Conservation (phyloP, 2,888 invertebrate genomes). For the Acronicta alni region DNA sequence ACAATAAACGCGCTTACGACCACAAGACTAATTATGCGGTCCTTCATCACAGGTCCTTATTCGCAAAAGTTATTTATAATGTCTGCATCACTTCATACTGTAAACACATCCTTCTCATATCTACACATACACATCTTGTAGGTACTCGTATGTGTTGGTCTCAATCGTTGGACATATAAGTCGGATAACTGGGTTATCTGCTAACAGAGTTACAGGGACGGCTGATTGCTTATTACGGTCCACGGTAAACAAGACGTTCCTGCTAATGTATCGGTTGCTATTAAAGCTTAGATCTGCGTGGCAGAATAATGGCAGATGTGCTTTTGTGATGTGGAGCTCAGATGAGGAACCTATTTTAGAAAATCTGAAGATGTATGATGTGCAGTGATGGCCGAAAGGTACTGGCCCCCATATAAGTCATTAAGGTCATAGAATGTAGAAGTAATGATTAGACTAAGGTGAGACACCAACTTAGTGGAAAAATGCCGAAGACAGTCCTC, state of each 20-base stretch:
- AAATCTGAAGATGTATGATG: too few species aligned
- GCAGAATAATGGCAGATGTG: not conserved
- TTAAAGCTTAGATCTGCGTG: conserved; percentile 6
- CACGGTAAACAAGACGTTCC: conserved; percentile 32
- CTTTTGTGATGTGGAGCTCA: not conserved
- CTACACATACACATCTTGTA: conserved; percentile 2
- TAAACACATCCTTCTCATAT: not conserved
- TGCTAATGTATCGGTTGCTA: conserved; percentile 33
- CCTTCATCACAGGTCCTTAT: too few species aligned
- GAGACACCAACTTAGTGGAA: too few species aligned
- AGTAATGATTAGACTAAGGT: too few species aligned
- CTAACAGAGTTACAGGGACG: conserved; percentile 30
- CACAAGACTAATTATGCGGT: too few species aligned
- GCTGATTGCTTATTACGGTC: conserved; percentile 44
- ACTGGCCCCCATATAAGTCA: too few species aligned
- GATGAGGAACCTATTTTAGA: not conserved
- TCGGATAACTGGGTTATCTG: conserved; percentile 30
- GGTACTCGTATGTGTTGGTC: too few species aligned
- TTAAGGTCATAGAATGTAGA: too few species aligned
- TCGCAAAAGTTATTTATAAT: too few species aligned
- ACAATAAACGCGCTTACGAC: too few species aligned
- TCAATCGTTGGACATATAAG: conserved; percentile 25
- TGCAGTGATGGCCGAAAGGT: too few species aligned
- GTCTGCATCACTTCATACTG: not conserved
- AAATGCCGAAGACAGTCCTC: too few species aligned